Conservation (phyloP, 64 coral and sea anemone species). For the Actinia tenebrosa region DNA sequence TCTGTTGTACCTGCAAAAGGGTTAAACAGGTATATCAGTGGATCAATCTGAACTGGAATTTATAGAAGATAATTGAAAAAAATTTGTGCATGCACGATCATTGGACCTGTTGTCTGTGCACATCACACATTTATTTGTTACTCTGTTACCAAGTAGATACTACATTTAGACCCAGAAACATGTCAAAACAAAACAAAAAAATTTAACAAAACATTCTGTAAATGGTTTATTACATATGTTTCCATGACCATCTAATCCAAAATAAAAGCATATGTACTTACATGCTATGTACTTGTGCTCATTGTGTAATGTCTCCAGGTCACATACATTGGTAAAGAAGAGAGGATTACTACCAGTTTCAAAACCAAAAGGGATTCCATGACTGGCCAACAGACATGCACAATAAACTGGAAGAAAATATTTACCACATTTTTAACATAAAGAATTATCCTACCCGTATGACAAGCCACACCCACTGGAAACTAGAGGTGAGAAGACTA, state of each 20-base stretch:
- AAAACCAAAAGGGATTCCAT: constrained; percentile 95
- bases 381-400: constrained; percentile 94
- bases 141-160: too few relatives aligned
- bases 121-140: too few relatives aligned
- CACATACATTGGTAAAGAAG: constrained; percentile 98
- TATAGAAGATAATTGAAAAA: too few relatives aligned
- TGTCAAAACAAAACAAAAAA: too few relatives aligned
- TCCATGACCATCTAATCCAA: neutral
- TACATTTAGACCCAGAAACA: too few relatives aligned
- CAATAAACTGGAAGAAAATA: constrained; percentile 70
- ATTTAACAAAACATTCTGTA: too few relatives aligned
- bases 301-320: constrained; percentile 56
- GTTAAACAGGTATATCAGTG: neutral
- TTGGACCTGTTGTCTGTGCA: too few relatives aligned
- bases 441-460: constrained; percentile 51
- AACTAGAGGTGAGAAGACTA: neutral
- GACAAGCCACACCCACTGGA: constrained; percentile 88
- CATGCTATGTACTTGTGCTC: constrained; percentile 99
- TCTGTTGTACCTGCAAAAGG: constrained; percentile 80
- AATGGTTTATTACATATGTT: too few relatives aligned
- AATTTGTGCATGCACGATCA: too few relatives aligned
- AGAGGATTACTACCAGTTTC: constrained; percentile 95
- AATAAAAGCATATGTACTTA: constrained; percentile 38
- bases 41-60: too few relatives aligned
- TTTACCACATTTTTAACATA: neutral